phyloP scores from a whole-genome alignment of 1,140 invertebrate species.

The Cyrtorhinus lividipennis region DNA sequence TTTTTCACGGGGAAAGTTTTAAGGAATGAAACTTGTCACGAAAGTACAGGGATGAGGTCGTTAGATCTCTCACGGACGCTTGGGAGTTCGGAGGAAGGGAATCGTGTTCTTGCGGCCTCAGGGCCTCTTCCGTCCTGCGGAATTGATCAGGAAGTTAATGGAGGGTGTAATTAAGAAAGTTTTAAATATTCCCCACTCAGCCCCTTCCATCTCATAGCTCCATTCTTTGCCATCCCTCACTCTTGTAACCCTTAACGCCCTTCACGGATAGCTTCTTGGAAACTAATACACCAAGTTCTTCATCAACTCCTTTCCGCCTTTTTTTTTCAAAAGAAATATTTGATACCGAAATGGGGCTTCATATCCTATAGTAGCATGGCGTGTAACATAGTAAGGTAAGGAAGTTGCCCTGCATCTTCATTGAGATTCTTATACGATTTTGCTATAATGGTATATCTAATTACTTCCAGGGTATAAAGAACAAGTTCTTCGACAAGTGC shows the following conservation, averaged over 20 bases:
- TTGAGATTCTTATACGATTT: neutral
- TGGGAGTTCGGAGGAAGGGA: too few species aligned
- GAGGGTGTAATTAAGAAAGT: conserved; percentile 19
- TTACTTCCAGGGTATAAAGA: neutral
- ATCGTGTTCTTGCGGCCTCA: neutral
- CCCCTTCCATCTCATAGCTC: too few species aligned
- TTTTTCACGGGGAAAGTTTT: too few species aligned
- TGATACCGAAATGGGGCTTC: too few species aligned
- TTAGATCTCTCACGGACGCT: too few species aligned
- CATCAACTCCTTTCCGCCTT: neutral
- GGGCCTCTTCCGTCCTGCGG: conserved; percentile 4
- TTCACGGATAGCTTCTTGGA: neutral
- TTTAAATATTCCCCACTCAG: conserved; percentile 20
- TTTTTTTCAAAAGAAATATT: neutral
- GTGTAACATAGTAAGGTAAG: too few species aligned
- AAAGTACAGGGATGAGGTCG: too few species aligned
- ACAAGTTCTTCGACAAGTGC: neutral
- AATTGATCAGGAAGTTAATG: conserved; percentile 18
- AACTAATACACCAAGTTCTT: conserved; percentile 1
- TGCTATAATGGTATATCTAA: neutral
- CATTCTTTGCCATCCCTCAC: too few species aligned
- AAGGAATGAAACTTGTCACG: too few species aligned
- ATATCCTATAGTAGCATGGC: too few species aligned
- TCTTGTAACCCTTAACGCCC: neutral
- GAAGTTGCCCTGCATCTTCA: neutral